phyloP scores from a whole-genome alignment of 2,888 invertebrate species.

The Dryococelus australis region DNA sequence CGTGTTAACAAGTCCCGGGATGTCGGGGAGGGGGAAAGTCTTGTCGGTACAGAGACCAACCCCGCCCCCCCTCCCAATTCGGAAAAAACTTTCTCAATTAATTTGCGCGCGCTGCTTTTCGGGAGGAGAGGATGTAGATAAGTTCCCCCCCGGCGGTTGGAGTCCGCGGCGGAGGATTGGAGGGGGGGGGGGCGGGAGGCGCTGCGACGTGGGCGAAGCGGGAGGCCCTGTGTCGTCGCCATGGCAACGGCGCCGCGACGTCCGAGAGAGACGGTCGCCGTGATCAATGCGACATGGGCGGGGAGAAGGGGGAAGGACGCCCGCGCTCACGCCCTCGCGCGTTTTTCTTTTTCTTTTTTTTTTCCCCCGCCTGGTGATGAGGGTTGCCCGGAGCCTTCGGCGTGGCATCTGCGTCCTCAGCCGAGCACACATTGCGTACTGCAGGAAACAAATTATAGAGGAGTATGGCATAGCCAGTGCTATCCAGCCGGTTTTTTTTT shows the following conservation, averaged over 20 bases:
- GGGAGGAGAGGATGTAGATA: not conserved
- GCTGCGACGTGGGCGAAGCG: not conserved
- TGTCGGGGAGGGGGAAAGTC: not conserved
- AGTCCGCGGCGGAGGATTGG: not conserved
- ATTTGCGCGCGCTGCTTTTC: not conserved
- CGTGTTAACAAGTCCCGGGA: not conserved
- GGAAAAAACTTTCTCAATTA: not conserved
- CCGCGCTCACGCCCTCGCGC: not conserved
- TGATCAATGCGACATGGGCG: slow-evolving; percentile 35
- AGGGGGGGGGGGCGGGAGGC: too few relatives aligned
- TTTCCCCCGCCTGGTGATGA: too few relatives aligned
- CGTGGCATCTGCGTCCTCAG: too few relatives aligned
- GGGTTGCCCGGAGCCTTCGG: too few relatives aligned
- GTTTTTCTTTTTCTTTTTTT: too few relatives aligned
- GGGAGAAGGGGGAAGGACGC: slow-evolving; percentile 29
- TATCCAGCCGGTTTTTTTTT: too few relatives aligned
- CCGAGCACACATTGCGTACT: too few relatives aligned
- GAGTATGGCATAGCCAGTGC: too few relatives aligned
- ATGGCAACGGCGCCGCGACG: slow-evolving; percentile 28
- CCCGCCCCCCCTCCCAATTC: not conserved
- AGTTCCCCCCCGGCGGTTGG: not conserved
- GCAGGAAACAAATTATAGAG: too few relatives aligned
- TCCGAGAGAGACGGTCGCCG: slow-evolving; percentile 13
- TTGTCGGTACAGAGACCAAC: not conserved
- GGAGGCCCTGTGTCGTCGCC: not conserved